These are phyloP conservation scores for Haemorhous mexicanus DNA, from an alignment of 2,113 vertebrate genomes.

Conservation along the genomic window DNA sequence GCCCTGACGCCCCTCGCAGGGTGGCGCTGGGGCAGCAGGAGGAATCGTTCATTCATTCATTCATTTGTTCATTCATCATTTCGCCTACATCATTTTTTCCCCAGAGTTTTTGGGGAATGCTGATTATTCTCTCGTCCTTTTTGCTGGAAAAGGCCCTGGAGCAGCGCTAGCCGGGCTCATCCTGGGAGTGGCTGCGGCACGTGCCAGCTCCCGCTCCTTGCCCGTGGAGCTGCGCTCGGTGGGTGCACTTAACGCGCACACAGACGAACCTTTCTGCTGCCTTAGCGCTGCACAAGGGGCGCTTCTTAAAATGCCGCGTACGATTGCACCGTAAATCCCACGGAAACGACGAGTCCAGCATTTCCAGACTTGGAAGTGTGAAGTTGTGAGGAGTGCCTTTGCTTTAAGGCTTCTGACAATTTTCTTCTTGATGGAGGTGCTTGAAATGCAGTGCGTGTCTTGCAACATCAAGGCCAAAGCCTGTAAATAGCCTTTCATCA, in stretches of 20 bases:
- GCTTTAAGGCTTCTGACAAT: not conserved
- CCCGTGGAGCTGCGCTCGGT: fast-evolving
- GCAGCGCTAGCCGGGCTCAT: not conserved
- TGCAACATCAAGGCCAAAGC: not conserved
- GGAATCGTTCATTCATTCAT: not conserved
- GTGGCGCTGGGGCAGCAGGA: not conserved
- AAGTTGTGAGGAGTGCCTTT: not conserved
- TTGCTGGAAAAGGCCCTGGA: not conserved
- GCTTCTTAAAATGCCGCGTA: fast-evolving
- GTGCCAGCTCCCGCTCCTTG: fast-evolving
- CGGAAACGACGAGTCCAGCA: not conserved
- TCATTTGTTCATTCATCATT: not conserved
- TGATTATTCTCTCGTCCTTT: not conserved
- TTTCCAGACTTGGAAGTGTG: not conserved
- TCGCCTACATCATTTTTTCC: not conserved
- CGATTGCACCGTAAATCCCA: not conserved
- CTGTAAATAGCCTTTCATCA: slow-evolving; percentile 17
- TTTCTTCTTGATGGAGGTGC: not conserved
- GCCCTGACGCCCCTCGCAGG: not conserved
- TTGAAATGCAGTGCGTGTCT: not conserved
- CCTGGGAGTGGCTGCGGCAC: fast-evolving
- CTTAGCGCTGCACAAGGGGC: not conserved
- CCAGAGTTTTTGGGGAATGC: not conserved
- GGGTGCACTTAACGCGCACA: not conserved
- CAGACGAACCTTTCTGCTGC: not conserved